phyloP scores from a whole-genome alignment of 2,797 vertebrate genomes.

The Dicrostonyx torquatus region DNA sequence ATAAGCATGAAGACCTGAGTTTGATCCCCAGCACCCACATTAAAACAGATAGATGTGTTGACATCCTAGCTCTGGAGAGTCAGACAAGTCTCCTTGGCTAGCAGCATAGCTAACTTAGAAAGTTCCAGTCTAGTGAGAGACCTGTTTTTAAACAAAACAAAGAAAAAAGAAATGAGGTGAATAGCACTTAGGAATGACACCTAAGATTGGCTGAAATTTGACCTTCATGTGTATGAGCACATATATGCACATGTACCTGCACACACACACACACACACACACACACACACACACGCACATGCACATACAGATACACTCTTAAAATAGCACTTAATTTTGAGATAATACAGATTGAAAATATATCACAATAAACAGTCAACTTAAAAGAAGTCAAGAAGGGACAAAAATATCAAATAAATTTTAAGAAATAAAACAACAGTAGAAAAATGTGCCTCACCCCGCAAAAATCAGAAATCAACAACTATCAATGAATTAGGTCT shows the following conservation, averaged over 20 bases:
- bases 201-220: neutral
- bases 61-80: neutral
- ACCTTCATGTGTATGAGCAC: neutral
- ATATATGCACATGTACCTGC: neutral
- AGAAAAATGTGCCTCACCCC: neutral
- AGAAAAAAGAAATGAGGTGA: neutral
- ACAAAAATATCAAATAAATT: neutral
- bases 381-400: neutral
- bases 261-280: too few species aligned
- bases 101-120: neutral
- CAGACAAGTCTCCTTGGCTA: neutral
- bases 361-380: neutral
- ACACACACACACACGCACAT: too few species aligned
- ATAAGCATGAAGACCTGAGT: neutral
- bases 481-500: neutral
- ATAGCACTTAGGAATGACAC: neutral
- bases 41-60: neutral
- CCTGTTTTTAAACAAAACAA: neutral
- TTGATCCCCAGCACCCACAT: neutral
- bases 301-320: neutral
- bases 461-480: neutral
- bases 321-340: neutral
- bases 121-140: neutral
- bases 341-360: neutral
- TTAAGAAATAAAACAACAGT: neutral